These are phyloP conservation scores for Neuroscelio doddi DNA, from an alignment of 2,888 invertebrate genomes.

Conservation along the genomic window DNA sequence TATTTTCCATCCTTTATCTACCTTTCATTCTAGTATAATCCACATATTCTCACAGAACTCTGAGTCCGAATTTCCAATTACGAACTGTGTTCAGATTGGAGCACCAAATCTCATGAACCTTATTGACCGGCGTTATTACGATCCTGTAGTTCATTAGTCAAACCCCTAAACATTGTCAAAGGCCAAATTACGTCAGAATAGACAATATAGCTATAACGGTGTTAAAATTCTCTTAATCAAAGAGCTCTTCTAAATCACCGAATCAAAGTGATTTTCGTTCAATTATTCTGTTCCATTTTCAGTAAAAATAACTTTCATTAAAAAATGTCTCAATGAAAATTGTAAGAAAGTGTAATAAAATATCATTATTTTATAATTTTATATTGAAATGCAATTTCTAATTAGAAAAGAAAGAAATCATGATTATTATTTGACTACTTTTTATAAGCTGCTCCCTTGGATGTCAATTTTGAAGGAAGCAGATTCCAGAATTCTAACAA, in stretches of 20 bases:
- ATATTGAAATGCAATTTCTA: conserved; percentile 1
- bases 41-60: conserved; percentile 19
- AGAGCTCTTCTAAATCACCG: conserved; percentile 7
- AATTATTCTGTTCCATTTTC: too few species aligned
- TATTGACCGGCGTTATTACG: conserved; percentile 35
- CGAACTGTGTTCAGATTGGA: conserved; percentile 20
- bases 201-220: conserved; percentile 10
- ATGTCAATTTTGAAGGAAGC: conserved; percentile 55
- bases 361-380: too few species aligned
- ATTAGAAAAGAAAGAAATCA: not conserved
- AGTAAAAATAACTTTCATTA: too few species aligned
- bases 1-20: conserved; percentile 7
- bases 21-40: conserved; percentile 13
- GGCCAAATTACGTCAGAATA: conserved; percentile 21
- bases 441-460: conserved; percentile 58
- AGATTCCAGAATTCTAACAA: conserved; percentile 48
- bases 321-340: too few species aligned
- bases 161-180: conserved; percentile 30
- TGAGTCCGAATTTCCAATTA: conserved; percentile 23
- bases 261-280: conserved; percentile 7
- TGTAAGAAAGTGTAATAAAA: too few species aligned
- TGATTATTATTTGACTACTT: not conserved
- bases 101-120: conserved; percentile 15
- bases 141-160: conserved; percentile 36
- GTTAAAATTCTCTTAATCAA: conserved; percentile 10